Percentiles rank a stretch among this genome's conserved stretches.
Conservation (phyloP, 1,140 invertebrate species). For the Drosophila aff. region DNA sequence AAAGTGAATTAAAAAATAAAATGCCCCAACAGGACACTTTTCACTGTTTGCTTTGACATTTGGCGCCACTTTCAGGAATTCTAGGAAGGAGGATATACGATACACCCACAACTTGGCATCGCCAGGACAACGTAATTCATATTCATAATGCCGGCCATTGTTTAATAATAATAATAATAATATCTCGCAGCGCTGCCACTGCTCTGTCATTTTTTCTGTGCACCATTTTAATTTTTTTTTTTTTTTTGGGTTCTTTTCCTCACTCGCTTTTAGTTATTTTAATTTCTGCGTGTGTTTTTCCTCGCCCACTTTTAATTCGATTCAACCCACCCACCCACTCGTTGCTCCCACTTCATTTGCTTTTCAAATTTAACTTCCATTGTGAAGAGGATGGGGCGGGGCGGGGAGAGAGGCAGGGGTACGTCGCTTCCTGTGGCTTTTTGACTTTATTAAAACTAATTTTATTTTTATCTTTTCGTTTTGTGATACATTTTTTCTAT, state of each 20-base stretch:
- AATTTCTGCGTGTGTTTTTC: slow-evolving; percentile 33
- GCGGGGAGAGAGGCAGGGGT: neutral
- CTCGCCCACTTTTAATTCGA: slow-evolving; percentile 47
- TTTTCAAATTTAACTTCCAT: slow-evolving; percentile 63
- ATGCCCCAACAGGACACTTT: neutral
- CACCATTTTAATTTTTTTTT: neutral
- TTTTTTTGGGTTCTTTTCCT: neutral
- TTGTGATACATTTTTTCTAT: slow-evolving; percentile 64
- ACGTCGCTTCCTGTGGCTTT: slow-evolving; percentile 62
- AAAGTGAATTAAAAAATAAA: slow-evolving; percentile 8
- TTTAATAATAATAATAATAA: slow-evolving; percentile 32
- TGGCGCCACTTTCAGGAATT: slow-evolving; percentile 7
- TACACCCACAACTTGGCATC: slow-evolving; percentile 1
- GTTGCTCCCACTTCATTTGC: slow-evolving; percentile 48
- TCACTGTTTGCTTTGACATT: slow-evolving; percentile 15
- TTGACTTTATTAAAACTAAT: slow-evolving; percentile 81
- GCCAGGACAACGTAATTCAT: slow-evolving; percentile 28
- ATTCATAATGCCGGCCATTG: slow-evolving; percentile 33
- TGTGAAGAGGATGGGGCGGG: slow-evolving; percentile 13
- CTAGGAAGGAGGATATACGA: neutral
- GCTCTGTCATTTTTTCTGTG: neutral
- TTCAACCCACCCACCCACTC: neutral
- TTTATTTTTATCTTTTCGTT: slow-evolving; percentile 66
- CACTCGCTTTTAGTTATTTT: slow-evolving; percentile 23
- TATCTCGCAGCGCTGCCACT: slow-evolving; percentile 1